Evolutionary conservation across 2,797 vertebrate species (phyloP).

Genomic region (Rhyacichthys aspro): DNA sequence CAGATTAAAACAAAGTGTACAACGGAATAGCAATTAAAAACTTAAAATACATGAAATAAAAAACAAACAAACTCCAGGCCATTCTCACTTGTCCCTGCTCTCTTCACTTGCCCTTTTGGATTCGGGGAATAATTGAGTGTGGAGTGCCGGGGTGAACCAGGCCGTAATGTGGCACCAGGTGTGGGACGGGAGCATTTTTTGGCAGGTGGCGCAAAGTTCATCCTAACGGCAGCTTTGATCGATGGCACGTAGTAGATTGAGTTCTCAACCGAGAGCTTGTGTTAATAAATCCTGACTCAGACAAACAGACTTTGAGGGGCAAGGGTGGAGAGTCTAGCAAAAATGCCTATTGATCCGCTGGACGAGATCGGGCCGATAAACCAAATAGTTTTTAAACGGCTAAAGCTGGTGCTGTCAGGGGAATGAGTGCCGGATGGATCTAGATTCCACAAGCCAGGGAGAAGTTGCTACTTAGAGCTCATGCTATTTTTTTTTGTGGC

Average conservation of each 20-base stretch:
- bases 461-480: no score
- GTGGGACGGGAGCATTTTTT: constrained; percentile 61
- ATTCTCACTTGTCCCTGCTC: constrained; percentile 26
- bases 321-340: constrained; percentile 47
- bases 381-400: constrained; percentile 55
- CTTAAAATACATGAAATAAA: no score
- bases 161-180: constrained; percentile 62
- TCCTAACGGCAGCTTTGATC: constrained; percentile 69
- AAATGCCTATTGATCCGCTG: constrained; percentile 71
- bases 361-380: constrained; percentile 47
- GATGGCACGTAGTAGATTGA: constrained; percentile 69
- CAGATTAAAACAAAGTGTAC: no score
- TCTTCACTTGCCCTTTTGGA: constrained; percentile 31
- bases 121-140: constrained; percentile 48
- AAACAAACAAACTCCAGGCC: background rate
- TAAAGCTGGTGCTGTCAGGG: constrained; percentile 44
- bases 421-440: background rate
- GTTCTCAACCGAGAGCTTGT: constrained; percentile 64
- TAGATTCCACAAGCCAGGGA: background rate
- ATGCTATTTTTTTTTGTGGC: no score
- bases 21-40: no score
- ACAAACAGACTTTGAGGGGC: constrained; percentile 63
- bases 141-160: constrained; percentile 46
- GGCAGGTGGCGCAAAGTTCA: constrained; percentile 59
- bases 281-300: constrained; percentile 74